Conservation (phyloP, 2,113 vertebrate genomes). For the Leptosomus discolor region DNA sequence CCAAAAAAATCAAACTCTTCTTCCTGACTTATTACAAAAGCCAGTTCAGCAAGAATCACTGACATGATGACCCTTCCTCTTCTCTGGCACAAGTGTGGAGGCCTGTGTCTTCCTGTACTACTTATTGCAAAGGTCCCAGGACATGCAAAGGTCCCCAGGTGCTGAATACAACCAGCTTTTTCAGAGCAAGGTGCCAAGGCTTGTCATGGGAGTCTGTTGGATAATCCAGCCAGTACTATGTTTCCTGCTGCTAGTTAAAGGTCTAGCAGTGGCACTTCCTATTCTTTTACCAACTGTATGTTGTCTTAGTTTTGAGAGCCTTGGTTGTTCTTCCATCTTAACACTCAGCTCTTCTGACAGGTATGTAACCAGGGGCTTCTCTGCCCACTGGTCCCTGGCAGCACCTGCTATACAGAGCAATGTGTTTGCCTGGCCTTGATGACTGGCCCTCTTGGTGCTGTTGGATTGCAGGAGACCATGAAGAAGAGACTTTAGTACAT, state of each 20-base stretch:
- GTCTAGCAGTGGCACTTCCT: neutral
- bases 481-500: neutral
- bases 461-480: neutral
- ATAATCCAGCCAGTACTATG: neutral
- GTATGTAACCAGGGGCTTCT: too few relatives aligned
- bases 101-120: neutral
- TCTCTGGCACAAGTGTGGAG: neutral
- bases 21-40: neutral
- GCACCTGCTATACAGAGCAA: neutral
- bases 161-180: neutral
- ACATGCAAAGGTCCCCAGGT: neutral
- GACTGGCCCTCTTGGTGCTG: neutral
- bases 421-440: fast-evolving
- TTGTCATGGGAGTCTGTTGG: neutral
- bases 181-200: neutral
- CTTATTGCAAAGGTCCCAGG: neutral
- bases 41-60: neutral
- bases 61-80: neutral
- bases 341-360: neutral
- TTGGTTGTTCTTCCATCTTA: neutral
- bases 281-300: neutral
- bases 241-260: neutral
- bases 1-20: neutral
- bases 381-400: neutral
- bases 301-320: neutral